Evolutionary conservation across 2,888 invertebrate species (phyloP).

Genomic region (Eupithecia vulgata): DNA sequence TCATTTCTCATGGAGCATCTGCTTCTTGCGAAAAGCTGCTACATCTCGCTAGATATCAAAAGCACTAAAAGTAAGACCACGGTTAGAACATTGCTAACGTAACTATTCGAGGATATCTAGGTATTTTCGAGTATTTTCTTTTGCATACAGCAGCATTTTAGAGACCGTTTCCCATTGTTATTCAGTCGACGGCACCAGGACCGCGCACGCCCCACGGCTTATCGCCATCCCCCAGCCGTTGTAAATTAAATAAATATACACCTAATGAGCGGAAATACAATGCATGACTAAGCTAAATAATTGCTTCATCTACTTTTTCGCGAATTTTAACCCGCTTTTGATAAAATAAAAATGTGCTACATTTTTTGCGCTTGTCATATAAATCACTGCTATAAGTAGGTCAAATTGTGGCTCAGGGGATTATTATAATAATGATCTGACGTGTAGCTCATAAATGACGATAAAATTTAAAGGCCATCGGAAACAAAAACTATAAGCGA

Average conservation of each 20-base stretch:
- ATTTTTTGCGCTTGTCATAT: conserved; percentile 31
- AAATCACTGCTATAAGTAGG: conserved; percentile 25
- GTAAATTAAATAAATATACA: conserved; percentile 84
- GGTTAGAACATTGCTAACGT: not conserved
- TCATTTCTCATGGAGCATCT: not conserved
- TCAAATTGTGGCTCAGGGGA: conserved; percentile 15
- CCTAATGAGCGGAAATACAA: conserved; percentile 83
- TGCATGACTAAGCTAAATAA: conserved; percentile 80
- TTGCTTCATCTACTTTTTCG: conserved; percentile 72
- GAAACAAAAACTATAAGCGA: not conserved
- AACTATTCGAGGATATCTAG: not conserved
- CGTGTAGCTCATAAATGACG: conserved; percentile 5
- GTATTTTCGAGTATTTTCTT: conserved; percentile 45
- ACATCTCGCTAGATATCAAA: not conserved
- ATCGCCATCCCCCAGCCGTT: conserved; percentile 80
- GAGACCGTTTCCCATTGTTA: conserved; percentile 76
- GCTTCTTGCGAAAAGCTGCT: not conserved
- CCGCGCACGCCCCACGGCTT: conserved; percentile 80
- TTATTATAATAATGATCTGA: conserved; percentile 24
- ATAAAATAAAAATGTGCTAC: conserved; percentile 28
- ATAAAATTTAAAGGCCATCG: not conserved
- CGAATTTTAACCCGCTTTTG: conserved; percentile 48
- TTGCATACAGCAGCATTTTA: conserved; percentile 72
- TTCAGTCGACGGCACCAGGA: conserved; percentile 75
- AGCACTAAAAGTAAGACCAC: not conserved